A percentile compares a stretch with the other conserved stretches of the same genome.
phyloP scores from a whole-genome alignment of 2,888 invertebrate species.

The Prenolepis imparis region DNA sequence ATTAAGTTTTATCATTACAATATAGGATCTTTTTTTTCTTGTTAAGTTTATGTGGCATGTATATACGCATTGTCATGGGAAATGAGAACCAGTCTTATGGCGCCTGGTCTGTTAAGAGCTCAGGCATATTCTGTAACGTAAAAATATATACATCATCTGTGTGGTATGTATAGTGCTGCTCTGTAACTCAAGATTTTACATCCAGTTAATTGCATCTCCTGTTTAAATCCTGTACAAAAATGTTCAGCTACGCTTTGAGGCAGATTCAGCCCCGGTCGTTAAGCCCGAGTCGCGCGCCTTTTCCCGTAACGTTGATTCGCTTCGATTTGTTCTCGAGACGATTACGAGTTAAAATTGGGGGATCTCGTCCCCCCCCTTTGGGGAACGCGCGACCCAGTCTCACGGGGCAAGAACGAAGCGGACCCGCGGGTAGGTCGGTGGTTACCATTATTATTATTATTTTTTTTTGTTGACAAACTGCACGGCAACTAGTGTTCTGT shows the following conservation, averaged over 20 bases:
- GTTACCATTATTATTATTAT: conserved; percentile 79
- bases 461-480: conserved; percentile 80
- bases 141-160: conserved; percentile 87
- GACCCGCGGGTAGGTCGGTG: conserved; percentile 86
- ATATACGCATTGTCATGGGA: conserved; percentile 86
- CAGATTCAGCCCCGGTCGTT: conserved; percentile 75
- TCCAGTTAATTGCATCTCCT: conserved; percentile 80
- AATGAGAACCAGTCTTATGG: conserved; percentile 87
- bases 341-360: too few species aligned
- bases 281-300: conserved; percentile 66
- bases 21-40: conserved; percentile 78
- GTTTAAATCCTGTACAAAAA: conserved; percentile 85
- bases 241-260: conserved; percentile 80
- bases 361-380: too few species aligned
- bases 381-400: conserved; percentile 71
- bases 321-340: conserved; percentile 3
- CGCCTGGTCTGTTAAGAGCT: conserved; percentile 81
- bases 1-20: conserved; percentile 84
- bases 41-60: conserved; percentile 83
- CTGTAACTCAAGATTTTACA: conserved; percentile 87
- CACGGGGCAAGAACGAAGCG: conserved; percentile 85
- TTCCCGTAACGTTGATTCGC: conserved; percentile 44
- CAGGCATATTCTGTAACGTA: conserved; percentile 86
- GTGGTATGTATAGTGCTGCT: conserved; percentile 86
- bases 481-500: conserved; percentile 84